These are phyloP conservation scores for Struthio camelus DNA, from an alignment of 2,113 vertebrate species.

Conservation along the genomic window DNA sequence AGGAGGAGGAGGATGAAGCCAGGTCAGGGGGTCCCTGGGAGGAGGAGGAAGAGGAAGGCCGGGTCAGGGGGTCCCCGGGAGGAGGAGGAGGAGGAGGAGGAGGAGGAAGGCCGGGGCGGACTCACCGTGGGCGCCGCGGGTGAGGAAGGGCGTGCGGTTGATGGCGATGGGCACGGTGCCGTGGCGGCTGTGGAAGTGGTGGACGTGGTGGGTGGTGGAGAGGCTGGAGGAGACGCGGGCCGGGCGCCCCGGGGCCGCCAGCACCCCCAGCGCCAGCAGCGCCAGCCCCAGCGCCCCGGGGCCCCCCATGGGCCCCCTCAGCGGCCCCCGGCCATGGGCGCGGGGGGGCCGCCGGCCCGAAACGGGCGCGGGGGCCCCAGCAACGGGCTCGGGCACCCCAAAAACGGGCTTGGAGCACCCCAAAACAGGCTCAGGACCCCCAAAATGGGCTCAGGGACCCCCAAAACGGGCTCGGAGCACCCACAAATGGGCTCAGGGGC, in stretches of 20 bases:
- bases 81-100: not conserved
- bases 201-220: slow-evolving; percentile 94
- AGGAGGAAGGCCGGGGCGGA: not conserved
- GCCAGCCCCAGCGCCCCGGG: not conserved
- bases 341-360: not conserved
- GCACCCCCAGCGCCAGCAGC: slow-evolving; percentile 41
- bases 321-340: slow-evolving; percentile 50
- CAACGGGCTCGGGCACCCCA: too few species aligned
- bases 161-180: slow-evolving; percentile 93
- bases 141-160: slow-evolving; percentile 94
- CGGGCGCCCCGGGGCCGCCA: slow-evolving; percentile 72
- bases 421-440: not conserved
- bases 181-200: slow-evolving; percentile 95
- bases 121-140: slow-evolving; percentile 93
- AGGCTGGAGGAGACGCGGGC: slow-evolving; percentile 93
- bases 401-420: too few species aligned
- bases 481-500: not conserved
- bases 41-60: not conserved
- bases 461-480: too few species aligned
- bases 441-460: not conserved
- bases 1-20: too few species aligned
- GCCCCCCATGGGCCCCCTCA: slow-evolving; percentile 35
- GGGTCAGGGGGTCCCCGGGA: not conserved
- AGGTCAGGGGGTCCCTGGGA: not conserved
- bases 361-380: too few species aligned